Percentiles rank a stretch among this genome's conserved stretches.
phyloP scores from a whole-genome alignment of 2,797 vertebrate genomes.

The Salarias fasciatus region DNA sequence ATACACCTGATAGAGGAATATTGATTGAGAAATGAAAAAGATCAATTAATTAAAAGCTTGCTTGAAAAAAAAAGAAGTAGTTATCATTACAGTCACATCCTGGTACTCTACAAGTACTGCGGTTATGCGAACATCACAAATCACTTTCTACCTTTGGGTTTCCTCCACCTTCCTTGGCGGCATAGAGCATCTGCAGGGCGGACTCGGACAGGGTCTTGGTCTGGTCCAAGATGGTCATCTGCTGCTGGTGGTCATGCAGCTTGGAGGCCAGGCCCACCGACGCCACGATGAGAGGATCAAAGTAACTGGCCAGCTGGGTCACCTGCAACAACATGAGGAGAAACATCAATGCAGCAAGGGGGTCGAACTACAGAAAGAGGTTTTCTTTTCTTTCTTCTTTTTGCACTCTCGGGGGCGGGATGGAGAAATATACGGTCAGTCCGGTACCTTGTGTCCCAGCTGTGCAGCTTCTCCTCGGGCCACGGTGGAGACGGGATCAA shows the following conservation, averaged over 20 bases:
- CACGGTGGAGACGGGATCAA: constrained; percentile 93
- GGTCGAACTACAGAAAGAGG: constrained; percentile 14
- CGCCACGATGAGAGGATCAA: constrained; percentile 93
- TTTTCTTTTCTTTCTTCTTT: too few species aligned
- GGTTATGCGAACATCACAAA: neutral
- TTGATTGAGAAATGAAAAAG: constrained; percentile 3
- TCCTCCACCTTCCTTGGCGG: constrained; percentile 97
- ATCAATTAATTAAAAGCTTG: neutral
- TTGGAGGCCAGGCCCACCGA: constrained; percentile 95
- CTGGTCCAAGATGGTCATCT: constrained; percentile 98
- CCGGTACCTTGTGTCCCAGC: constrained; percentile 94
- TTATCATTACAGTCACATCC: neutral
- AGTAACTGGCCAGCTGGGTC: constrained; percentile 95
- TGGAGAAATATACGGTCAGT: constrained; percentile 32
- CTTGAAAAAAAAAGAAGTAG: neutral
- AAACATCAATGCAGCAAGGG: neutral
- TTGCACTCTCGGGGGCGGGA: too few species aligned
- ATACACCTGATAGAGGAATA: neutral
- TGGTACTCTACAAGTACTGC: too few species aligned
- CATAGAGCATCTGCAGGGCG: constrained; percentile 96
- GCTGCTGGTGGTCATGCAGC: constrained; percentile 94
- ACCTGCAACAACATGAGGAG: constrained; percentile 81
- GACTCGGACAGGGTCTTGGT: constrained; percentile 97
- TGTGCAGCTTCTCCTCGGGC: constrained; percentile 96
- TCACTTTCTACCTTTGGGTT: constrained; percentile 91